Evolutionary conservation across 2,888 invertebrate genomes (phyloP).

Genomic region (Micoletzkya japonica): DNA sequence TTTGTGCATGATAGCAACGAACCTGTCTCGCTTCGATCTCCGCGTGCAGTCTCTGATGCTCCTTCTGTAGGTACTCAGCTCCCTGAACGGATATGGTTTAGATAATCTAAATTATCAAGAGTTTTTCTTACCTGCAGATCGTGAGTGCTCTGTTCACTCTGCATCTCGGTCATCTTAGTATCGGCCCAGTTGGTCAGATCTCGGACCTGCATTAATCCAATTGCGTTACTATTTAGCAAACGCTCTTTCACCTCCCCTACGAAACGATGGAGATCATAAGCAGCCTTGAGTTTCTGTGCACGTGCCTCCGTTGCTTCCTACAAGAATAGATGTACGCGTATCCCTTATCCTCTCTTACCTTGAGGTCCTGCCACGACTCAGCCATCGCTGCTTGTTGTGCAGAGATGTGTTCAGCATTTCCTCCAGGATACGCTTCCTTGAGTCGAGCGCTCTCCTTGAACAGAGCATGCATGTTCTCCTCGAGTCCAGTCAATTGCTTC

Average conservation of each 20-base stretch:
- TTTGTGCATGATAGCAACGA: neutral
- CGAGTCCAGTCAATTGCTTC: conserved; percentile 70
- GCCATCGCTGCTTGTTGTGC: conserved; percentile 84
- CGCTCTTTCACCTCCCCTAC: conserved; percentile 73
- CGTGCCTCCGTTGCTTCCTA: conserved; percentile 76
- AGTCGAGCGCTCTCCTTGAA: conserved; percentile 89
- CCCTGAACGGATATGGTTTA: conserved; percentile 26
- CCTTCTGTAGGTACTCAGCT: conserved; percentile 72
- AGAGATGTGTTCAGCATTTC: conserved; percentile 85
- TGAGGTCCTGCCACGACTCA: conserved; percentile 83
- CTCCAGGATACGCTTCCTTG: conserved; percentile 72
- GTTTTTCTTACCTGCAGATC: conserved; percentile 66
- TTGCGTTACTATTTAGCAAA: neutral
- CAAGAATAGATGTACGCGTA: neutral
- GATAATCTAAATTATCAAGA: neutral
- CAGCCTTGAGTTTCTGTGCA: conserved; percentile 80
- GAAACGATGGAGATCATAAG: conserved; percentile 86
- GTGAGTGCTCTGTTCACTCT: conserved; percentile 78
- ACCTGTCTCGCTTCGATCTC: conserved; percentile 82
- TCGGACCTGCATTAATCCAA: conserved; percentile 71
- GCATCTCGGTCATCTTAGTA: conserved; percentile 77
- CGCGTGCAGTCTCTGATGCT: conserved; percentile 80
- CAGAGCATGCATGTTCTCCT: conserved; percentile 72
- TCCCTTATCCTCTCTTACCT: too few relatives aligned
- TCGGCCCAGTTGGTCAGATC: conserved; percentile 87